phyloP scores from a whole-genome alignment of 2,888 invertebrate species.

The Drosophila subsilvestris region DNA sequence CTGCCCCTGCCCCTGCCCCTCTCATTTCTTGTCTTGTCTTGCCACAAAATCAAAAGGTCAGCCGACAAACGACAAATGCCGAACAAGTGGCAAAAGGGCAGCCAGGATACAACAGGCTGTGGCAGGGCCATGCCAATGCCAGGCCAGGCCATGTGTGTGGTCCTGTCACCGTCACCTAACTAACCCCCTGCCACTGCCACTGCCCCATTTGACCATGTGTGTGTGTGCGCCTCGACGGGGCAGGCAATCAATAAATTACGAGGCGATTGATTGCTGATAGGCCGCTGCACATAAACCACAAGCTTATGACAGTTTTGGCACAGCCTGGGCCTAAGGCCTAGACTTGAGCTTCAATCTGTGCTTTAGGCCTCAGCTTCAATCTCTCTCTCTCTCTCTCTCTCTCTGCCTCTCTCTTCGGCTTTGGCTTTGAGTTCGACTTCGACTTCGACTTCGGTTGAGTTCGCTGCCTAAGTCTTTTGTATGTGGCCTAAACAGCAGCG shows the following conservation, averaged over 20 bases:
- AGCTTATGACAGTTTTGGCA: constrained; percentile 79
- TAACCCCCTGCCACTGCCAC: constrained; percentile 15
- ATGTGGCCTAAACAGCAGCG: constrained; percentile 63
- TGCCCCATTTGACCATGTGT: constrained; percentile 42
- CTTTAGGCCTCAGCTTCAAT: background rate
- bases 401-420: background rate
- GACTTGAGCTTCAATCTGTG: background rate
- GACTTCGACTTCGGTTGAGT: constrained; percentile 31
- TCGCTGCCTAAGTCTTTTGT: constrained; percentile 79
- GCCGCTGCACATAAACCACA: constrained; percentile 68
- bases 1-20: constrained; percentile 7
- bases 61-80: constrained; percentile 58
- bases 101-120: constrained; percentile 18
- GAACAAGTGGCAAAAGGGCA: constrained; percentile 55
- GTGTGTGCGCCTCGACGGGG: constrained; percentile 26
- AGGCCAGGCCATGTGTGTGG: constrained; percentile 52
- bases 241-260: constrained; percentile 70
- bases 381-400: background rate
- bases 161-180: constrained; percentile 51
- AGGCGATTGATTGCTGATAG: constrained; percentile 76
- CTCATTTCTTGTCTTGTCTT: constrained; percentile 28
- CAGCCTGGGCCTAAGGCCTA: constrained; percentile 43
- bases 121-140: constrained; percentile 2
- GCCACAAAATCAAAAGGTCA: constrained; percentile 55
- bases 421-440: background rate